Evolutionary conservation across 2,888 invertebrate species (phyloP).

Genomic region (Zhengitettix transpicula): DNA sequence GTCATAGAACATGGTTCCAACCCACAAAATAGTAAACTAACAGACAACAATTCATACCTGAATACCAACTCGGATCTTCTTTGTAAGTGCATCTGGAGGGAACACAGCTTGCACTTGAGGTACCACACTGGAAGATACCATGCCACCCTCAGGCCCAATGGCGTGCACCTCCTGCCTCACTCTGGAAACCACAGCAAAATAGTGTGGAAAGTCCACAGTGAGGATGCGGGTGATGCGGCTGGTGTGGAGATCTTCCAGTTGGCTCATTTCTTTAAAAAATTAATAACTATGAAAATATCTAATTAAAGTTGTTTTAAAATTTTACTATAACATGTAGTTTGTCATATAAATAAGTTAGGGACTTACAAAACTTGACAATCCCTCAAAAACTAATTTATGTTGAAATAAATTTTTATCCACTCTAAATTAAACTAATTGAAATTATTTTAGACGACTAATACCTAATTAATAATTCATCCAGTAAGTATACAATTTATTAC

Average conservation of each 20-base stretch:
- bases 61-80: conserved; percentile 94
- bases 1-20: too few relatives aligned
- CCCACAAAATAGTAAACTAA: too few relatives aligned
- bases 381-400: too few relatives aligned
- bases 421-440: too few relatives aligned
- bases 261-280: conserved; percentile 42
- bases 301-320: too few relatives aligned
- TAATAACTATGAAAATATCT: not conserved
- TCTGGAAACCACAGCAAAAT: conserved; percentile 89
- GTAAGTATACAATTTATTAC: too few relatives aligned
- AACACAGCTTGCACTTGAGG: conserved; percentile 78
- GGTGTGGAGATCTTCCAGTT: conserved; percentile 69
- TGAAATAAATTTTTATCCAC: too few relatives aligned
- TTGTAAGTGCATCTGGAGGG: conserved; percentile 92
- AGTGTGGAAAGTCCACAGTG: conserved; percentile 95
- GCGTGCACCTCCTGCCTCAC: conserved; percentile 92
- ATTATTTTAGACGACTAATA: too few relatives aligned
- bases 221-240: conserved; percentile 84
- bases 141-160: conserved; percentile 94
- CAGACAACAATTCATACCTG: conserved; percentile 39
- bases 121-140: conserved; percentile 85
- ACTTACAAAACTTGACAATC: not conserved
- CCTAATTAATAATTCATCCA: too few relatives aligned
- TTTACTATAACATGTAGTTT: too few relatives aligned
- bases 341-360: not conserved